Conservation (phyloP, 2,113 vertebrate genomes). For the Gymnarchus niloticus region DNA sequence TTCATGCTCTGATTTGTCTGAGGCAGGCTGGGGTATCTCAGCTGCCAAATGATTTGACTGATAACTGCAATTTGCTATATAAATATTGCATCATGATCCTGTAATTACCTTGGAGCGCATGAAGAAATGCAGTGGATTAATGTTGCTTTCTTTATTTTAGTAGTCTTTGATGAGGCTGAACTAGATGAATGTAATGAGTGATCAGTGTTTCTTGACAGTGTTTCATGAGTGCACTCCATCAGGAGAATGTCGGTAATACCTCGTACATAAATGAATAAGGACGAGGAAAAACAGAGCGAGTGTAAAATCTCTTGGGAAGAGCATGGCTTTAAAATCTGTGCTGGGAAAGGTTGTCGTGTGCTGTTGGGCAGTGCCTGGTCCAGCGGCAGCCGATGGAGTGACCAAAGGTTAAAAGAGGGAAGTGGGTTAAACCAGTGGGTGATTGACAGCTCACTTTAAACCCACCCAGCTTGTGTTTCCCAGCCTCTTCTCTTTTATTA, state of each 20-base stretch:
- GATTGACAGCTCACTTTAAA: neutral
- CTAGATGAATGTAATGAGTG: neutral
- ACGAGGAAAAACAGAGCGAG: neutral
- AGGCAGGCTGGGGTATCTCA: neutral
- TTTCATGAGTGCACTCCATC: neutral
- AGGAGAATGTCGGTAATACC: neutral
- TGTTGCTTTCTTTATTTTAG: neutral
- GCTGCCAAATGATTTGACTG: constrained; percentile 16
- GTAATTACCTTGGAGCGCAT: neutral
- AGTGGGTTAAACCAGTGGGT: neutral
- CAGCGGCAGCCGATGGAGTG: neutral
- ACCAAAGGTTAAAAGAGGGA: neutral
- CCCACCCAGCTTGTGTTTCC: neutral
- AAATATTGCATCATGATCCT: constrained; percentile 16
- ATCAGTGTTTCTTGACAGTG: neutral
- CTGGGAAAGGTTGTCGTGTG: too few relatives aligned
- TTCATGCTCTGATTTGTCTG: neutral
- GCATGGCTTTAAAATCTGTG: too few relatives aligned
- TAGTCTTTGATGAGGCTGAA: neutral
- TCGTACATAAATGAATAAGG: neutral
- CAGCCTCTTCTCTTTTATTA: neutral
- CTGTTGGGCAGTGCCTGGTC: too few relatives aligned
- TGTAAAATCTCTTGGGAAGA: neutral
- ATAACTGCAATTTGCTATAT: constrained; percentile 7
- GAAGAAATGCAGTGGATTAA: neutral